Evolutionary conservation across 2,888 invertebrate genomes (phyloP).

Genomic region (Acleris cristana): DNA sequence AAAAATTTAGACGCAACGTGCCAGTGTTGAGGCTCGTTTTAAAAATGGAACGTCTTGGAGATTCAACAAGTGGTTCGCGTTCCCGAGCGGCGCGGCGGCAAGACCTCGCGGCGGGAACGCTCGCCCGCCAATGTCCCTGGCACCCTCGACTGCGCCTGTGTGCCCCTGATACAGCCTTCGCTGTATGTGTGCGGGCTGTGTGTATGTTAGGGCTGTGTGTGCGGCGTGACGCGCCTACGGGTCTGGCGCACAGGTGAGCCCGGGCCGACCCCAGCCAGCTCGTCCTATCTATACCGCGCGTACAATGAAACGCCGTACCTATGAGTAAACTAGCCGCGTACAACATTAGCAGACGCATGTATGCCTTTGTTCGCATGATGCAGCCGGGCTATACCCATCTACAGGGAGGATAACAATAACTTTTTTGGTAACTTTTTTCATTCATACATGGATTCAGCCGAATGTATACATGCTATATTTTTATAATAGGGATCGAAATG

Average conservation of each 20-base stretch:
- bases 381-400: slow-evolving; percentile 31
- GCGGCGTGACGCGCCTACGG: slow-evolving; percentile 71
- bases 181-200: slow-evolving; percentile 25
- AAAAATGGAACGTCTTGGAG: slow-evolving; percentile 59
- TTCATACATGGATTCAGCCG: too few relatives aligned
- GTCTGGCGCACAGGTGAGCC: slow-evolving; percentile 77
- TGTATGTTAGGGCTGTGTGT: slow-evolving; percentile 43
- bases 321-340: slow-evolving; percentile 68
- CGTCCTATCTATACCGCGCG: slow-evolving; percentile 72
- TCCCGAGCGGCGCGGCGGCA: slow-evolving; percentile 67
- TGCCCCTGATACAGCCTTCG: slow-evolving; percentile 38
- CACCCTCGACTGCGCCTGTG: slow-evolving; percentile 46
- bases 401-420: too few relatives aligned
- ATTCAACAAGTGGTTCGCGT: slow-evolving; percentile 80
- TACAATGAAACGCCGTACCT: slow-evolving; percentile 70
- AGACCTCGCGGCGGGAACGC: slow-evolving; percentile 76
- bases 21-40: slow-evolving; percentile 63
- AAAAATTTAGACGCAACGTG: slow-evolving; percentile 45
- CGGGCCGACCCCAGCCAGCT: slow-evolving; percentile 70
- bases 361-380: slow-evolving; percentile 45
- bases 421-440: too few relatives aligned
- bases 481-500: too few relatives aligned
- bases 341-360: slow-evolving; percentile 65
- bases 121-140: slow-evolving; percentile 75
- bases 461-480: too few relatives aligned